These are phyloP conservation scores for Mamestra configurata DNA, from an alignment of 1,140 invertebrate genomes.

Conservation along the genomic window DNA sequence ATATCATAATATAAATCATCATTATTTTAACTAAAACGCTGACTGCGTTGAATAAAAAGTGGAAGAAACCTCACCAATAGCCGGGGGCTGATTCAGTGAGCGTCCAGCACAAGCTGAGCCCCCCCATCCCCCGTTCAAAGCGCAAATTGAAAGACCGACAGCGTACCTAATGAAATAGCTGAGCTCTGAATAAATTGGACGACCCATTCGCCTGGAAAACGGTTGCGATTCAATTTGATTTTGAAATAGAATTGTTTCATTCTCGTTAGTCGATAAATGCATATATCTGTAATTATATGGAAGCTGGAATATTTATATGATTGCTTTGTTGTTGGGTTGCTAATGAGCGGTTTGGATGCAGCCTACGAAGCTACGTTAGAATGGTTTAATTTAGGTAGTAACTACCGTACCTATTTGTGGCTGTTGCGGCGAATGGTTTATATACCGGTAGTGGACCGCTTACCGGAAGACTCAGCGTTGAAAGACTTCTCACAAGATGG, in stretches of 20 bases:
- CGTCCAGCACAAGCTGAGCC: conserved; percentile 58
- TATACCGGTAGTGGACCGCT: too few species aligned
- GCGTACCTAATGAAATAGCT: conserved; percentile 63
- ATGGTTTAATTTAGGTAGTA: too few species aligned
- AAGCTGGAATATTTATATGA: background rate
- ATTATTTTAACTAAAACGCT: conserved; percentile 45
- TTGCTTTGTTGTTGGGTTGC: background rate
- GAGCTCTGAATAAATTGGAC: conserved; percentile 61
- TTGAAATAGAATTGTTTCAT: conserved; percentile 66
- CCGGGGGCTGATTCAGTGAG: conserved; percentile 45
- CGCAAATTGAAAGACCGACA: conserved; percentile 53
- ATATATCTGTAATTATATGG: conserved; percentile 48
- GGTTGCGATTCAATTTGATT: conserved; percentile 68
- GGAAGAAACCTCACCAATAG: conserved; percentile 35
- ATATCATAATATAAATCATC: conserved; percentile 28
- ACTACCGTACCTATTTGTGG: too few species aligned
- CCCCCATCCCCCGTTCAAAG: conserved; percentile 54
- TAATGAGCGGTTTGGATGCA: background rate
- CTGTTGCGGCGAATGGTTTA: too few species aligned
- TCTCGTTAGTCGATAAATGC: conserved; percentile 52
- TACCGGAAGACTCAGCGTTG: too few species aligned
- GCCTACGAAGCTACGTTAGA: background rate
- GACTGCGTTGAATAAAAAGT: conserved; percentile 49
- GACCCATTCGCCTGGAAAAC: conserved; percentile 57
- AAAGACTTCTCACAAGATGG: too few species aligned